Conservation (phyloP, 2,797 vertebrate species). For the Hapalemur alaotrensis region DNA sequence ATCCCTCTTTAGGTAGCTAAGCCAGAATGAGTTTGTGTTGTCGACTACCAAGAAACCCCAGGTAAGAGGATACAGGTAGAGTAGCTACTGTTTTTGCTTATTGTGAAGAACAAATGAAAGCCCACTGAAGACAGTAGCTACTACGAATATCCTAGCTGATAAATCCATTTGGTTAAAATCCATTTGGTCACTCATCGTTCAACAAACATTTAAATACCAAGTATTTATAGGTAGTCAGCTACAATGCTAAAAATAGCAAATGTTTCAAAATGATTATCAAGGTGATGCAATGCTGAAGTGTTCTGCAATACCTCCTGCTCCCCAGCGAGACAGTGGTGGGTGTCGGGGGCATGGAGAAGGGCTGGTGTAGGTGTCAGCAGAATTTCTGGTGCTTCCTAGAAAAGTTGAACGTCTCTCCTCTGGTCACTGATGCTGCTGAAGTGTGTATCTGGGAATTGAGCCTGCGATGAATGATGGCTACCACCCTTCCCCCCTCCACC, state of each 20-base stretch:
- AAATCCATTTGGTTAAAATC: not conserved
- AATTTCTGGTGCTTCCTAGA: not conserved
- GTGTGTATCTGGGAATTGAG: not conserved
- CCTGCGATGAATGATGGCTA: not conserved
- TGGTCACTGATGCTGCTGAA: not conserved
- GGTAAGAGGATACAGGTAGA: not conserved
- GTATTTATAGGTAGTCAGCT: not conserved
- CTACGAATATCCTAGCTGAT: not conserved
- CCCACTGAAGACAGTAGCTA: not conserved
- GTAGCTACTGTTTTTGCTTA: not conserved
- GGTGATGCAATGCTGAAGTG: not conserved
- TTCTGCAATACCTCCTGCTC: not conserved
- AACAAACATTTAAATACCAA: slow-evolving; percentile 3
- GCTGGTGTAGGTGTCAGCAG: too few relatives aligned
- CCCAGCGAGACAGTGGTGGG: not conserved
- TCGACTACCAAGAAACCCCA: not conserved
- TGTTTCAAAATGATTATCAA: not conserved
- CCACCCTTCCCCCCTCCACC: not conserved
- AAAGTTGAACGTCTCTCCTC: not conserved
- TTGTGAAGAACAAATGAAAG: not conserved
- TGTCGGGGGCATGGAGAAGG: not conserved
- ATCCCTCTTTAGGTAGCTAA: not conserved
- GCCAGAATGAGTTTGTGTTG: not conserved
- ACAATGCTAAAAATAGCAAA: not conserved
- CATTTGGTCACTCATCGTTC: not conserved